These are phyloP conservation scores for Drosophila ezoana DNA, from an alignment of 2,888 invertebrate genomes.

Conservation along the genomic window DNA sequence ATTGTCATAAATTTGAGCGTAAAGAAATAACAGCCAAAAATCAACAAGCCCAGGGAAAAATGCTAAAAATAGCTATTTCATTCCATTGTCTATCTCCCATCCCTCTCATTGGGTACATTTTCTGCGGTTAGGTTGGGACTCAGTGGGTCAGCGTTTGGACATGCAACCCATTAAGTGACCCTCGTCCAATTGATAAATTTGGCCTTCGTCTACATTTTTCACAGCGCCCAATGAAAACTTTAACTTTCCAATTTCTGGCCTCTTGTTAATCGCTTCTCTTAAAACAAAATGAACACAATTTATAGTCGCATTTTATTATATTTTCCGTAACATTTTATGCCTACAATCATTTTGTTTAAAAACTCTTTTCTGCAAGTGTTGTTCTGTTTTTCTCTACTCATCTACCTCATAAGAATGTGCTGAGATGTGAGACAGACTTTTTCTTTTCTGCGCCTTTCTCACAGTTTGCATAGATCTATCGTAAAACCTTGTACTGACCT, in stretches of 20 bases:
- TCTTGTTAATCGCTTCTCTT: too few relatives aligned
- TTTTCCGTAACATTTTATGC: too few relatives aligned
- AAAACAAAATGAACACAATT: too few relatives aligned
- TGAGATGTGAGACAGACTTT: not conserved
- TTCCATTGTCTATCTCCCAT: conserved; percentile 28
- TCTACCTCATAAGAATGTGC: not conserved
- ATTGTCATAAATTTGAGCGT: conserved; percentile 36
- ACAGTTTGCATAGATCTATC: not conserved
- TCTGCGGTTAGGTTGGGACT: conserved; percentile 9
- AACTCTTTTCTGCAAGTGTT: not conserved
- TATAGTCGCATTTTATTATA: too few relatives aligned
- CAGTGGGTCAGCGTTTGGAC: conserved; percentile 11
- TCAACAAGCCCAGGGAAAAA: conserved; percentile 41
- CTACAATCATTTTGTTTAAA: too few relatives aligned
- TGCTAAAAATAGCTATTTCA: conserved; percentile 24
- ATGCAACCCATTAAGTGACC: conserved; percentile 22
- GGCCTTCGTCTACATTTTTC: conserved; percentile 2
- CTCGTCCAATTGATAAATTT: conserved; percentile 4
- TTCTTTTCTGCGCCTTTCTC: not conserved
- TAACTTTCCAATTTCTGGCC: too few relatives aligned
- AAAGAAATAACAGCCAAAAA: conserved; percentile 32
- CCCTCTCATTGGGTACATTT: conserved; percentile 6
- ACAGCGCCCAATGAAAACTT: too few relatives aligned
- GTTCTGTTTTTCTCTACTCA: not conserved
- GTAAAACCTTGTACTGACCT: conserved; percentile 14